Base-by-base conservation (phyloP, 2,888 invertebrate genomes). In the Drosophila borealis region DNA sequence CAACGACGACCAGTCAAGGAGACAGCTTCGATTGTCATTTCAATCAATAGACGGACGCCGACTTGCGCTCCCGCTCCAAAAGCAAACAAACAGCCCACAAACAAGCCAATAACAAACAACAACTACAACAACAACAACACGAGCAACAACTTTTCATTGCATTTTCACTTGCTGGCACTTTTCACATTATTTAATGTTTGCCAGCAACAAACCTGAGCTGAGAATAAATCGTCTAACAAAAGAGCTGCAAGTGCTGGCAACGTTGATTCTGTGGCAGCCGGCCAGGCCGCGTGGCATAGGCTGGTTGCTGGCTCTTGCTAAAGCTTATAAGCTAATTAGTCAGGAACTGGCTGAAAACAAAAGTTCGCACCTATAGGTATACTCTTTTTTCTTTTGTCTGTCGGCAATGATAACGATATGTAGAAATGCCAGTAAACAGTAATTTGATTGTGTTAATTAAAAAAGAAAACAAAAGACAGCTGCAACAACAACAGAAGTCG, bases 361-460 rank as follows among this genome's bases (percentile, higher is more conserved):
- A 82, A 81, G 81, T 78, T 80, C 67, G 78, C 80, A 75, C 66
- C 80, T 72, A 56, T 21, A 64, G 77, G 29, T 29, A 29, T 29
- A 80, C 81, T 29, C 79, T 29, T 29, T 29, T 79, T 79, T 78
- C 70, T 78, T 68, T 80, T 57, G 48, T 54, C 13, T 45, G 25
- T 11, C 77, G 73, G 74, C 78, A 78, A 66, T 70, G 71, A 80
- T 68, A 78, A 62, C 70, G 57, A 80, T 68, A 70, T 77, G 76
- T 76, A 76, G 72, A 71, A 69, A 72, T 78, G 76, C 45, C 56
- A 79, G 78, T 62, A 70, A 69, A 59, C 64, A 62, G 70, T 81
- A 81, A 79, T 85, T 86, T 81, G 72, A 89, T 81, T 71, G 85
- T 88, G 89, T 84, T 86, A 86, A 86, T 86, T 86, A 86, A 85